Evolutionary conservation across 2,888 invertebrate species (phyloP), one percentile per base, ranked within the genome.

Genomic region (Xiphydria camelus): DNA sequence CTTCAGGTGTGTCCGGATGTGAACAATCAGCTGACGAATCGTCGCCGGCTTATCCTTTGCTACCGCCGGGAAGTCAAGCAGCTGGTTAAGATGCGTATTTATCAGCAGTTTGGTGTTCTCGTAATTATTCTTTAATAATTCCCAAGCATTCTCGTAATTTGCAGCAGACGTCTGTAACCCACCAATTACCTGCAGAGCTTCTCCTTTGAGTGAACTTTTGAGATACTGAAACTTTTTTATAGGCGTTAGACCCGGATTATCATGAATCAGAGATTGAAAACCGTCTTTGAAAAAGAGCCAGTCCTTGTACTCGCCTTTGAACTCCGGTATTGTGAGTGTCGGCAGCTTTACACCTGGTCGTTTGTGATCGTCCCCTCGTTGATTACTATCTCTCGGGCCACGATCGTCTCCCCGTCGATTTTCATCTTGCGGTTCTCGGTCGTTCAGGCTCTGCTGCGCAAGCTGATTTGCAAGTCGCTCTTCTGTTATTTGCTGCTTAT

Each of bases 1-100:
- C 7, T 51, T 51, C 12, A 57, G 31, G 20, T 59, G 59, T 2
- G 49, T 49, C 33, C 56, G 38, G 4, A 51, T 40, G 35, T 47
- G 32, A 17, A 51, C 48, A n/a, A 55, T 40, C 1, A 59, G 39
- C n/a, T 50, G 38, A 6, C 40, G 45, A 2, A 57, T 22, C 26
- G 49, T 21, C 4, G 45, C 14, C 7, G 48, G 41, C 10, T 47
- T 43, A 12, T 52, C 49, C 14, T 37, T 41, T 14, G 22, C 35
- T 20, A 47, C 32, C n/a, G 35, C 12, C 14, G 38, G 46, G 29
- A 49, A 49, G 1, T 49, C 42, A 2, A 49, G 34, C 4, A 49
- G 12, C 21, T 49, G 12, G 12, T 31, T 46, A 4, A 46, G 33
- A 32, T 48, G 41, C 12, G 45, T 48, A 12, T 48, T 48, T 4